Evolutionary conservation across 2,888 invertebrate genomes (phyloP), one percentile per base, ranked within the genome.

Genomic region (Penaeus monodon): DNA sequence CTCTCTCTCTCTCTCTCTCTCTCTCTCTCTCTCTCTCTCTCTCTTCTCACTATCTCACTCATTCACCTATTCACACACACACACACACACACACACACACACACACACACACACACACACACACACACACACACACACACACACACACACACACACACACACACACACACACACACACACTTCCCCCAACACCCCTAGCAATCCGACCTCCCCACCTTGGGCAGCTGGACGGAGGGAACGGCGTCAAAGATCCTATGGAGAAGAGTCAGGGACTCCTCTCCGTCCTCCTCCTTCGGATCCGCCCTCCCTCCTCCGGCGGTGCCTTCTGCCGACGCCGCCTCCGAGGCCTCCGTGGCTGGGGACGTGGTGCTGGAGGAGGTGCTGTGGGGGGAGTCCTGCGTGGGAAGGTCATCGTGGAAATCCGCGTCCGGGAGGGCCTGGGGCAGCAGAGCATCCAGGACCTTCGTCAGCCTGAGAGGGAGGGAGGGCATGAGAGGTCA

Each of bases 191-290:
- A 14, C 57, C 57, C 14, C 57, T 12, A 3, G 12, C 57, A 14
- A 0, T 17, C 20, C 57, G 3, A 17, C 57, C 17, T 12, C 20
- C 57, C 57, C 57, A 87, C 87, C 87, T 87, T 87, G 27, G 87
- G 87, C 64, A 87, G 83, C 82, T 83, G 87, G 70, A 87, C 82
- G 68, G 83, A 83, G 38, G 87, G 87, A 78, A 83, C 83, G n/a
- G 87, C 82, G 44, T 79, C 80, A 66, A 87, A 87, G 17, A 87
- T 80, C 65, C 78, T 78, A 24, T 87, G 87, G n/a, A 87, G 78
- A 12, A 83, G 76, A 24, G 22, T 64, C 10, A 83, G 24, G 27
- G 79, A 27, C 79, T 83, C 87, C 27, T 83, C 83, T 27, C 80
- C 87, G 65, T 64, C 80, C 44, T 80, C 85, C 85, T 85, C 83